Percentiles rank a stretch among this genome's conserved stretches.
These are phyloP conservation scores for Glyphotaelius pellucidus DNA, from an alignment of 2,888 invertebrate genomes.

Conservation along the genomic window DNA sequence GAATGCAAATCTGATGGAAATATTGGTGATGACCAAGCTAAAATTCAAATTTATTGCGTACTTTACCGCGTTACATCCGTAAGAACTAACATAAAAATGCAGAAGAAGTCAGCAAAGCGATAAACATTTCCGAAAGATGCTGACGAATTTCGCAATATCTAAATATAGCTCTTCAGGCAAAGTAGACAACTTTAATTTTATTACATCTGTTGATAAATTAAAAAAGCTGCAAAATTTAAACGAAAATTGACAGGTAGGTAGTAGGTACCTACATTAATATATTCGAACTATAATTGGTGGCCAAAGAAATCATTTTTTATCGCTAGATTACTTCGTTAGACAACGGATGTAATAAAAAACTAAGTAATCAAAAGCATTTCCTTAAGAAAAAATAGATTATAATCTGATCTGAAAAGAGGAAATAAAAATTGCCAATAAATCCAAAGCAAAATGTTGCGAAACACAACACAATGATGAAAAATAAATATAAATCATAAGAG, in stretches of 20 bases:
- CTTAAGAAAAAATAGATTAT: neutral
- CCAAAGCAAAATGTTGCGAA: neutral
- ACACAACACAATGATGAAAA: slow-evolving; percentile 33
- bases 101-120: neutral
- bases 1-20: neutral
- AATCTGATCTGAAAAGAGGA: neutral
- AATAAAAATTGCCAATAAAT: slow-evolving; percentile 12
- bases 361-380: neutral
- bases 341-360: neutral
- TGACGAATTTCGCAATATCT: neutral
- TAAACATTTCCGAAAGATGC: neutral
- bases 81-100: neutral
- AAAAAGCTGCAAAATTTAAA: too few relatives aligned
- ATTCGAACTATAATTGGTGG: neutral
- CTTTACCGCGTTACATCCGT: neutral
- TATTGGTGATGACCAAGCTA: neutral
- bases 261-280: neutral
- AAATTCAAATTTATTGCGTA: neutral
- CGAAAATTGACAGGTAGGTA: too few relatives aligned
- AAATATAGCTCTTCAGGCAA: neutral
- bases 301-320: neutral
- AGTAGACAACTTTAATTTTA: too few relatives aligned
- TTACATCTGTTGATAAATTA: too few relatives aligned
- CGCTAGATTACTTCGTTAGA: neutral
- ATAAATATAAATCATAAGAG: slow-evolving; percentile 22